Percentiles rank a stretch among this genome's conserved stretches.
Conservation (phyloP, 2,888 invertebrate genomes). For the Callyntrura sp. region DNA sequence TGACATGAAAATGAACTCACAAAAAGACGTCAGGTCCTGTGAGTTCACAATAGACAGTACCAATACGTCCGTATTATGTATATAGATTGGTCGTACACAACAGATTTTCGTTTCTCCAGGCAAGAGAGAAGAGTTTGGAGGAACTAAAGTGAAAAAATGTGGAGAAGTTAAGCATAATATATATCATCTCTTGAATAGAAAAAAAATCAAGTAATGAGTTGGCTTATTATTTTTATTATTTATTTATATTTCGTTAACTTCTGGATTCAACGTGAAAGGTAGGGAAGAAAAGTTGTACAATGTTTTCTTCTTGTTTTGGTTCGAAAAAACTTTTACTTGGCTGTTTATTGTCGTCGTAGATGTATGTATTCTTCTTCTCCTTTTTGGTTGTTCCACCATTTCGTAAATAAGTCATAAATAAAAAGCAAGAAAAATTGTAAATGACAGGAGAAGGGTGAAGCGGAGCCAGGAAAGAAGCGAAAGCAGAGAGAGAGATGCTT, state of each 20-base stretch:
- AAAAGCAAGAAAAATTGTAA: slow-evolving; percentile 74
- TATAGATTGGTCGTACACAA: not conserved
- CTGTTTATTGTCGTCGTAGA: slow-evolving; percentile 26
- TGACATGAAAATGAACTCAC: not conserved
- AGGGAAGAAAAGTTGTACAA: slow-evolving; percentile 10
- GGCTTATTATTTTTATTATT: slow-evolving; percentile 51
- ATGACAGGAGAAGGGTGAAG: slow-evolving; percentile 65
- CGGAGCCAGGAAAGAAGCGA: not conserved
- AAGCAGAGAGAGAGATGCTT: slow-evolving; percentile 7
- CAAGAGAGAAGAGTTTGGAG: slow-evolving; percentile 3
- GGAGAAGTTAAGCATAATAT: not conserved
- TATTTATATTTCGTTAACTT: slow-evolving; percentile 23
- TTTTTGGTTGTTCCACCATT: slow-evolving; percentile 23
- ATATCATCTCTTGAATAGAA: slow-evolving; percentile 45
- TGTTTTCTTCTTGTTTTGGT: slow-evolving; percentile 13
- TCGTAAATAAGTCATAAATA: slow-evolving; percentile 75
- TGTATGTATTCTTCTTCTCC: slow-evolving; percentile 16
- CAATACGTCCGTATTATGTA: too few relatives aligned
- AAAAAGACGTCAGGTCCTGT: too few relatives aligned
- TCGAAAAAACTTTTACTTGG: not conserved
- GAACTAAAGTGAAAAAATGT: slow-evolving; percentile 29
- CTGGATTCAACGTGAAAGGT: slow-evolving; percentile 17
- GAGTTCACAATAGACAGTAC: too few relatives aligned
- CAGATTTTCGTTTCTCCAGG: not conserved
- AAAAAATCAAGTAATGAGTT: slow-evolving; percentile 50